Conservation (phyloP, 2,888 invertebrate genomes). For the Agrypnus murinus region DNA sequence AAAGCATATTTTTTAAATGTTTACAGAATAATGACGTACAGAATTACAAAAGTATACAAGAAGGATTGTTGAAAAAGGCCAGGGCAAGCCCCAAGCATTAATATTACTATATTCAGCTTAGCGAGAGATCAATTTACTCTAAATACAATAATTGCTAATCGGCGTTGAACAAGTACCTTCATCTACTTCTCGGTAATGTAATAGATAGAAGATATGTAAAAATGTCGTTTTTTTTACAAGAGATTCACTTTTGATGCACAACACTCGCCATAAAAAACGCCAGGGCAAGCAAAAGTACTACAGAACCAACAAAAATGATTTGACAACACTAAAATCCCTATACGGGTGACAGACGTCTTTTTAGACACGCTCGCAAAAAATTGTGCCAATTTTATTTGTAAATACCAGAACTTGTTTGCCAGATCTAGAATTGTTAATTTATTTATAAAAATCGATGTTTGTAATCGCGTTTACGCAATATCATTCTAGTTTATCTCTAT, state of each 20-base stretch:
- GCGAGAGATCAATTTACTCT: constrained; percentile 6
- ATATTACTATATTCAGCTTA: constrained; percentile 7
- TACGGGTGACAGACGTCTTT: background rate
- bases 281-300: constrained; percentile 57
- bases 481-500: constrained; percentile 16
- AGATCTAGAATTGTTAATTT: background rate
- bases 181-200: constrained; percentile 68
- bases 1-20: constrained; percentile 27
- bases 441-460: background rate
- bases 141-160: constrained; percentile 21
- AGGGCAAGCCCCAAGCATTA: constrained; percentile 46
- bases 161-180: constrained; percentile 63
- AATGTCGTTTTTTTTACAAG: constrained; percentile 60
- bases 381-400: background rate
- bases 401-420: too few species aligned
- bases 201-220: constrained; percentile 66
- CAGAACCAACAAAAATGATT: constrained; percentile 47
- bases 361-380: background rate
- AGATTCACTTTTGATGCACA: constrained; percentile 63
- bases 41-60: constrained; percentile 58
- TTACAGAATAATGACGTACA: constrained; percentile 59
- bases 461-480: constrained; percentile 20
- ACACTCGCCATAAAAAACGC: constrained; percentile 67
- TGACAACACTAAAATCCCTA: constrained; percentile 54
- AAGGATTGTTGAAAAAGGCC: constrained; percentile 57